phyloP scores from a whole-genome alignment of 2,797 vertebrate species.

The Pangasius krempfi region DNA sequence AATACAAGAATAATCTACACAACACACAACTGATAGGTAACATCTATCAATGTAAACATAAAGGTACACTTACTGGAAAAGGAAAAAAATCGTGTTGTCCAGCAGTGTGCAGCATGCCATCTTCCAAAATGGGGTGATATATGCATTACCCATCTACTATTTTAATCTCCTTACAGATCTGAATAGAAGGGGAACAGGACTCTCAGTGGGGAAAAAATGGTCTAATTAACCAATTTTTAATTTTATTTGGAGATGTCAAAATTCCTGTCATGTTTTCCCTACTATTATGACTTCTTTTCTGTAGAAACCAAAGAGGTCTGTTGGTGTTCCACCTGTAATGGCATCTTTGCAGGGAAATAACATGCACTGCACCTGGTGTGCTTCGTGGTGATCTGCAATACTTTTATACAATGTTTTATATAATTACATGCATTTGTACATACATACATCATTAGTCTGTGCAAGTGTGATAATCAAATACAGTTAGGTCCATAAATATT shows the following conservation, averaged over 20 bases:
- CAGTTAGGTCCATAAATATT: too few species aligned
- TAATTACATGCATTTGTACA: background rate
- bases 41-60: background rate
- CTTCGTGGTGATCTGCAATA: background rate
- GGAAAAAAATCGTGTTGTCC: background rate
- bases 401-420: background rate
- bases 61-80: background rate
- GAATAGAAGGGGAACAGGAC: background rate
- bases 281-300: background rate
- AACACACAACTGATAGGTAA: background rate
- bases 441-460: background rate
- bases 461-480: background rate
- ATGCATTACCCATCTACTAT: background rate
- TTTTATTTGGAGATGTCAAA: too few species aligned
- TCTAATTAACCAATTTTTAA: background rate
- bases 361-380: background rate
- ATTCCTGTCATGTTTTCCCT: background rate
- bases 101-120: background rate
- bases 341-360: conserved; percentile 4
- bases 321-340: background rate
- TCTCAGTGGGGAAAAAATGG: background rate
- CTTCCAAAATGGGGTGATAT: background rate
- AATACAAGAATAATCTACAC: background rate
- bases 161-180: background rate
- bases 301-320: background rate